Evolutionary conservation across 2,888 invertebrate species (phyloP).

Genomic region (Helicoverpa assulta): DNA sequence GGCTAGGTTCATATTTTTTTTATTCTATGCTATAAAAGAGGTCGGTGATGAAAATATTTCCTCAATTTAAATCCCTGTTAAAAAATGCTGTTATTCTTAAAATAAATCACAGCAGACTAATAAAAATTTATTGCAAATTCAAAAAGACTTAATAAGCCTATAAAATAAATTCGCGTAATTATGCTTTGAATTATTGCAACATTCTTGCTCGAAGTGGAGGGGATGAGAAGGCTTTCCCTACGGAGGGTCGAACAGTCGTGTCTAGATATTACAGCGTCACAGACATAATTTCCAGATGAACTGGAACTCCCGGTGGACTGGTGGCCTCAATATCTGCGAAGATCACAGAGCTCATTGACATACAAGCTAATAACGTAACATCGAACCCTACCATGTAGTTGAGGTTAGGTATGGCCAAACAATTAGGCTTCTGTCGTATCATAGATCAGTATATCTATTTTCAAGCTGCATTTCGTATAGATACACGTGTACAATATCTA

Average conservation of each 20-base stretch:
- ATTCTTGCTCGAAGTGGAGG: conserved; percentile 22
- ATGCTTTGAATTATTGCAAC: conserved; percentile 21
- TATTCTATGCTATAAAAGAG: background rate
- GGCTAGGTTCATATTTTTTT: background rate
- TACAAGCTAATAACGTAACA: conserved; percentile 18
- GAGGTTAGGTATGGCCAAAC: background rate
- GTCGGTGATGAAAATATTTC: background rate
- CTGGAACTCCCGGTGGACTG: conserved; percentile 31
- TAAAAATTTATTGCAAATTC: conserved; percentile 47
- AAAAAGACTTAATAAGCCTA: conserved; percentile 41
- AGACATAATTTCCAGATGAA: conserved; percentile 20
- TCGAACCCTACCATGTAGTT: conserved; percentile 10
- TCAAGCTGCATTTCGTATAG: too few relatives aligned
- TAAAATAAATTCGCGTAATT: conserved; percentile 28
- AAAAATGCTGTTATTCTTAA: conserved; percentile 28
- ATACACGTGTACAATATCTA: too few relatives aligned
- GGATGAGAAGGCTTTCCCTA: conserved; percentile 1
- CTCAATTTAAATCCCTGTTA: background rate
- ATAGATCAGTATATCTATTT: background rate
- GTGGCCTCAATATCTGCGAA: conserved; percentile 41
- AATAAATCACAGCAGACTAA: conserved; percentile 32
- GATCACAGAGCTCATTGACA: conserved; percentile 26
- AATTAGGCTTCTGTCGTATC: conserved; percentile 1
- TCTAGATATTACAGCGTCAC: conserved; percentile 1
- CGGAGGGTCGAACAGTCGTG: background rate